These are phyloP conservation scores for Myrmecophaga tridactyla DNA, from an alignment of 2,113 vertebrate genomes.

Conservation along the genomic window DNA sequence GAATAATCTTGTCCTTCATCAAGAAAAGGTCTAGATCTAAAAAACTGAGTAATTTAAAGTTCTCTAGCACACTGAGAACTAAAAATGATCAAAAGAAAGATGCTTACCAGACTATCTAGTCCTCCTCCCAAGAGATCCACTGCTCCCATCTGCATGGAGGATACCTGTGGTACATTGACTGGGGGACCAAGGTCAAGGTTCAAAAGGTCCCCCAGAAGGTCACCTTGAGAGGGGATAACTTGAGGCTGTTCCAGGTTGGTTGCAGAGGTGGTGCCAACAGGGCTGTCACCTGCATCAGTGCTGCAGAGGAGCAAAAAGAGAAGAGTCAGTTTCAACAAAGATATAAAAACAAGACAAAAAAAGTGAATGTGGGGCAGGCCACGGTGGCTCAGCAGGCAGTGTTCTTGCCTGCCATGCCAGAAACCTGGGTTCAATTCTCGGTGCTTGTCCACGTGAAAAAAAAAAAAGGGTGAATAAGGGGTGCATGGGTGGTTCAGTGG, in stretches of 20 bases:
- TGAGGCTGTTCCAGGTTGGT: slow-evolving; percentile 92
- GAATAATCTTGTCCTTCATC: slow-evolving; percentile 51
- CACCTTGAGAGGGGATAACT: slow-evolving; percentile 95
- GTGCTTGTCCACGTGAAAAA: too few relatives aligned
- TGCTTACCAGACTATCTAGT: slow-evolving; percentile 95
- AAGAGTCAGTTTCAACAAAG: slow-evolving; percentile 11
- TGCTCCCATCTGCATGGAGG: slow-evolving; percentile 95
- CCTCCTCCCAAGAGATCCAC: slow-evolving; percentile 97
- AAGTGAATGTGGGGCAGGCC: not conserved
- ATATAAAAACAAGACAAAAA: not conserved
- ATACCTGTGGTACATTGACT: slow-evolving; percentile 94
- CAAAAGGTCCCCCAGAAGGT: slow-evolving; percentile 95
- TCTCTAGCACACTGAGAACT: slow-evolving; percentile 61
- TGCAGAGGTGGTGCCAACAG: slow-evolving; percentile 86
- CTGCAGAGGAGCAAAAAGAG: slow-evolving; percentile 73
- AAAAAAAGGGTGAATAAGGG: too few relatives aligned
- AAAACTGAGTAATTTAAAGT: slow-evolving; percentile 25
- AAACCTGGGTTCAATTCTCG: too few relatives aligned
- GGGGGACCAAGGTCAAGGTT: slow-evolving; percentile 96
- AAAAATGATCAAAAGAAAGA: slow-evolving; percentile 52
- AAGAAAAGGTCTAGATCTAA: slow-evolving; percentile 55
- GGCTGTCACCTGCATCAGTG: slow-evolving; percentile 95
- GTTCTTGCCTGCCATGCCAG: too few relatives aligned
- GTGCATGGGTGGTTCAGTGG: too few relatives aligned
- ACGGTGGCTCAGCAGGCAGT: too few relatives aligned